Conservation (phyloP, 1,140 invertebrate species). For the Lethrus apterus region DNA sequence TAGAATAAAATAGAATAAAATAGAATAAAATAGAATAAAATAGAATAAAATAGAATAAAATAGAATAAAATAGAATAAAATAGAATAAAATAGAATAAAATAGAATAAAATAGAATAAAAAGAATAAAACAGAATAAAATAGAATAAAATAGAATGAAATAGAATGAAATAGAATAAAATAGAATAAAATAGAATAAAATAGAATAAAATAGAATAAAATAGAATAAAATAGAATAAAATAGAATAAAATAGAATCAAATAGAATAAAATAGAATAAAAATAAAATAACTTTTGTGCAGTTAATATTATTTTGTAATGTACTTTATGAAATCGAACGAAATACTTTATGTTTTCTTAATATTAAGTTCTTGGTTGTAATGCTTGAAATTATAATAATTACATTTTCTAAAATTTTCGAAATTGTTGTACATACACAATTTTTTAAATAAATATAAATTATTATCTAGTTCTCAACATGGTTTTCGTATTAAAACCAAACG, state of each 20-base stretch:
- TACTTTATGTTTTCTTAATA: too few species aligned
- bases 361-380: too few species aligned
- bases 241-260: conserved; percentile 15
- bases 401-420: too few species aligned
- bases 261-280: conserved; percentile 14
- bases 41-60: background rate
- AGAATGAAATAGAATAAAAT: conserved; percentile 16
- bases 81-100: background rate
- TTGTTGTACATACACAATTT: too few species aligned
- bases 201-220: conserved; percentile 10
- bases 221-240: conserved; percentile 15
- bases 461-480: too few species aligned
- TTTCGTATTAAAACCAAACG: too few species aligned
- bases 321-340: too few species aligned
- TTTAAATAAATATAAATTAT: too few species aligned
- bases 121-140: background rate
- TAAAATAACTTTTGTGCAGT: too few species aligned
- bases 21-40: background rate
- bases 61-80: background rate
- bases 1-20: background rate
- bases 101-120: background rate
- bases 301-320: too few species aligned
- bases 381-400: too few species aligned
- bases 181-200: conserved; percentile 16
- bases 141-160: conserved; percentile 12